Percentiles rank a stretch among this genome's conserved stretches.
These are phyloP conservation scores for Cephalophus harveyi DNA, from an alignment of 2,113 vertebrate species.

Conservation along the genomic window DNA sequence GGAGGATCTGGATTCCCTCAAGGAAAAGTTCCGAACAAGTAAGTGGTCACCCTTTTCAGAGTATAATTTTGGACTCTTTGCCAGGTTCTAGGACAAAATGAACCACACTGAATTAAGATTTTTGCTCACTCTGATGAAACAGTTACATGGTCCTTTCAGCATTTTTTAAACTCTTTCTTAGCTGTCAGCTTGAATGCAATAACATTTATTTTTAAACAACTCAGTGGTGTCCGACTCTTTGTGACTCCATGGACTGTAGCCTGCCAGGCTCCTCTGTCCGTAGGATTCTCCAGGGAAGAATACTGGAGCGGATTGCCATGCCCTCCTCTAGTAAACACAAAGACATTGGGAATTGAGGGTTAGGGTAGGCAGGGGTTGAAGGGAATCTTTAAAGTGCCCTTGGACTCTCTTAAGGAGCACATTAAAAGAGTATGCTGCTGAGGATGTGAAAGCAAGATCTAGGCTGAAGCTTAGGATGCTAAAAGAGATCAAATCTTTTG, in stretches of 20 bases:
- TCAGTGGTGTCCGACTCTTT: not conserved
- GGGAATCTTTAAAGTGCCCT: not conserved
- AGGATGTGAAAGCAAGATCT: not conserved
- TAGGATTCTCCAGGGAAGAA: not conserved
- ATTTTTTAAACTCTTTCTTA: not conserved
- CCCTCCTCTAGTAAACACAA: not conserved
- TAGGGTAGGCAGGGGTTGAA: not conserved
- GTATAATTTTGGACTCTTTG: not conserved
- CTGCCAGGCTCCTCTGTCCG: not conserved
- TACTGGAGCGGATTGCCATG: not conserved
- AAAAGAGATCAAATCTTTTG: not conserved
- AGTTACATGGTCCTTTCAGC: conserved; percentile 3
- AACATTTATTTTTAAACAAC: no score
- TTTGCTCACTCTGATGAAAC: not conserved
- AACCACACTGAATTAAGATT: not conserved
- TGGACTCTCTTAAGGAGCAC: not conserved
- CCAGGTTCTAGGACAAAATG: not conserved
- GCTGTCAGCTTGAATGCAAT: not conserved
- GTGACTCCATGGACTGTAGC: not conserved
- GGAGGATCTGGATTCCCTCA: conserved; percentile 92
- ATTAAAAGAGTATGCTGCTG: not conserved
- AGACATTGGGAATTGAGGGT: not conserved
- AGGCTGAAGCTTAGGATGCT: not conserved
- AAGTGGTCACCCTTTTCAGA: conserved; percentile 70
- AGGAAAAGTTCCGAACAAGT: conserved; percentile 95